phyloP scores from a whole-genome alignment of 2,113 vertebrate genomes.

The Sturnus vulgaris region DNA sequence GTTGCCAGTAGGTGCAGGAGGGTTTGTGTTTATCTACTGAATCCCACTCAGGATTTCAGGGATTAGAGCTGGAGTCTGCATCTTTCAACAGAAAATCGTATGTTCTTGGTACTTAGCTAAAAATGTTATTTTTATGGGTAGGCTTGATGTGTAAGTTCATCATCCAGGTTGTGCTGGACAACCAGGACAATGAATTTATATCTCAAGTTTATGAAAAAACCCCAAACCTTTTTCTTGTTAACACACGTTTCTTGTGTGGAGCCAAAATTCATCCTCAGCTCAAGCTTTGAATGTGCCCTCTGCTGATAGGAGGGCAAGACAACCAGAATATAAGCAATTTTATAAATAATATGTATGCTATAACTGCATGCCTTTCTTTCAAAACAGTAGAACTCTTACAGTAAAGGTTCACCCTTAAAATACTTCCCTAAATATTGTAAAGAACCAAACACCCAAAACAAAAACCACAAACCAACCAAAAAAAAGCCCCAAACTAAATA shows the following conservation, averaged over 20 bases:
- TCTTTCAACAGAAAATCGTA: background rate
- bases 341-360: background rate
- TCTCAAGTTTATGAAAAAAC: background rate
- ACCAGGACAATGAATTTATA: background rate
- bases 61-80: background rate
- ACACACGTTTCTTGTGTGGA: background rate
- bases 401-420: background rate
- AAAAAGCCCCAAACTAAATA: background rate
- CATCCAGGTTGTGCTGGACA: background rate
- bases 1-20: background rate
- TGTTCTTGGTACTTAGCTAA: background rate
- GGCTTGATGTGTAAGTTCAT: background rate
- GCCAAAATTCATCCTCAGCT: background rate
- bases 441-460: background rate
- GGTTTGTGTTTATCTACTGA: background rate
- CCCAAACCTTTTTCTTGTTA: background rate
- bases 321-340: background rate
- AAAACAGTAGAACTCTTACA: background rate
- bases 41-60: background rate
- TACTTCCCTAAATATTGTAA: background rate
- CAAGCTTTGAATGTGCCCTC: background rate
- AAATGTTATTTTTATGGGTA: background rate
- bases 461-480: background rate
- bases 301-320: background rate
- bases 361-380: background rate